Percentiles rank a stretch among this genome's conserved stretches.
Evolutionary conservation across 2,888 invertebrate genomes (phyloP).

Genomic region (Sclerodermus sp.): DNA sequence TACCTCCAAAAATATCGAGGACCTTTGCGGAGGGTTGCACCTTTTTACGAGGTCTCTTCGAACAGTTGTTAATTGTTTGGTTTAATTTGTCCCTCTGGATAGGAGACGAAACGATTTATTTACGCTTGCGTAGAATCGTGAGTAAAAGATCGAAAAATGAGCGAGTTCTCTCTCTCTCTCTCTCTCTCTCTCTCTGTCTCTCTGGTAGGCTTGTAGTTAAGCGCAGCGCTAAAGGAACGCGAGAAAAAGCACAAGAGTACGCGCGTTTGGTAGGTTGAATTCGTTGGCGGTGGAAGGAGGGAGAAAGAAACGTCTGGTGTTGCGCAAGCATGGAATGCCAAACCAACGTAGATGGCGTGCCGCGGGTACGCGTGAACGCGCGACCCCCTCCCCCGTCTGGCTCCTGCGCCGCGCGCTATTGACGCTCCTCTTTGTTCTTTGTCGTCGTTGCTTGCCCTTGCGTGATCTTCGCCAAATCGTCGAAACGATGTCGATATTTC

Average conservation of each 20-base stretch:
- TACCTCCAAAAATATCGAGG: no score
- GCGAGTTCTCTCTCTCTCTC: constrained; percentile 17
- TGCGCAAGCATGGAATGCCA: constrained; percentile 29
- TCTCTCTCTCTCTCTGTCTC: constrained; percentile 20
- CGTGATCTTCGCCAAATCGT: constrained; percentile 1
- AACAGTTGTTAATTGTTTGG: no score
- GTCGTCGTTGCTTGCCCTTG: constrained; percentile 9
- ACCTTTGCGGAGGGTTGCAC: no score
- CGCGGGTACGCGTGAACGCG: constrained; percentile 13
- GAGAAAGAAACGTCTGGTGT: constrained; percentile 9
- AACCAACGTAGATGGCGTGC: constrained; percentile 31
- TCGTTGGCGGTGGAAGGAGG: no score
- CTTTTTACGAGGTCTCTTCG: no score
- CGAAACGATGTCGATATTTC: no score
- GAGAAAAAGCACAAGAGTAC: not conserved
- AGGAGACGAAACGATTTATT: no score
- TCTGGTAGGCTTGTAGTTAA: no score
- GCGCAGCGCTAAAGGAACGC: constrained; percentile 4
- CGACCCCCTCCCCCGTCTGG: constrained; percentile 15
- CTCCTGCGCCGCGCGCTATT: constrained; percentile 9
- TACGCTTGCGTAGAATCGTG: no score
- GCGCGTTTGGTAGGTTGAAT: constrained; percentile 8
- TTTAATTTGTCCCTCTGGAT: no score
- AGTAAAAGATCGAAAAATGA: constrained; percentile 8
- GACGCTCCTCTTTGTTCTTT: constrained; percentile 6